These are phyloP conservation scores for Urocyon cinereoargenteus DNA, from an alignment of 2,797 vertebrate genomes.

Conservation along the genomic window DNA sequence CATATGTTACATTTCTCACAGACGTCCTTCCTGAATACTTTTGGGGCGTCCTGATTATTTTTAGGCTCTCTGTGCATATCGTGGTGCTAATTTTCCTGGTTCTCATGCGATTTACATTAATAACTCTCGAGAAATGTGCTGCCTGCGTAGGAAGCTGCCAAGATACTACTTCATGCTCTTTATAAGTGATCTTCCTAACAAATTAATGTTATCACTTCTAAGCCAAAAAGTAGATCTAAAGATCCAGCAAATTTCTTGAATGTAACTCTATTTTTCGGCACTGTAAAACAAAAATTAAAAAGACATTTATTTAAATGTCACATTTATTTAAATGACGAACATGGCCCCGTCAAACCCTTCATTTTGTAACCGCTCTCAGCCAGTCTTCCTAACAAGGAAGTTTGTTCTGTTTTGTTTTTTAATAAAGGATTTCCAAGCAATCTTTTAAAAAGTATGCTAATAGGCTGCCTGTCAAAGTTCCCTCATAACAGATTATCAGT, in stretches of 20 bases:
- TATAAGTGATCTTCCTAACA: not conserved
- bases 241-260: not conserved
- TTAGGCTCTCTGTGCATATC: not conserved
- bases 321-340: not conserved
- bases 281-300: not conserved
- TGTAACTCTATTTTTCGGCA: not conserved
- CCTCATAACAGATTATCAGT: not conserved
- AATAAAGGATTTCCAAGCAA: constrained; percentile 24
- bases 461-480: not conserved
- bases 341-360: not conserved
- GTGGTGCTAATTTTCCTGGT: not conserved
- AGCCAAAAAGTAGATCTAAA: not conserved
- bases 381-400: not conserved
- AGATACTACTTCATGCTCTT: not conserved
- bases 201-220: not conserved
- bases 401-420: not conserved
- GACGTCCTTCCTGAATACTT: not conserved
- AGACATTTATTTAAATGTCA: not conserved
- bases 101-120: not conserved
- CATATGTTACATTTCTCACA: not conserved
- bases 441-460: not conserved
- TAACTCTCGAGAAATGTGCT: not conserved
- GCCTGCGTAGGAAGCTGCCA: not conserved
- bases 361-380: not conserved
- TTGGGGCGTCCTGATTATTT: not conserved